Evolutionary conservation across 1,140 invertebrate genomes (phyloP).

Genomic region (Ceratosolen fusciceps): DNA sequence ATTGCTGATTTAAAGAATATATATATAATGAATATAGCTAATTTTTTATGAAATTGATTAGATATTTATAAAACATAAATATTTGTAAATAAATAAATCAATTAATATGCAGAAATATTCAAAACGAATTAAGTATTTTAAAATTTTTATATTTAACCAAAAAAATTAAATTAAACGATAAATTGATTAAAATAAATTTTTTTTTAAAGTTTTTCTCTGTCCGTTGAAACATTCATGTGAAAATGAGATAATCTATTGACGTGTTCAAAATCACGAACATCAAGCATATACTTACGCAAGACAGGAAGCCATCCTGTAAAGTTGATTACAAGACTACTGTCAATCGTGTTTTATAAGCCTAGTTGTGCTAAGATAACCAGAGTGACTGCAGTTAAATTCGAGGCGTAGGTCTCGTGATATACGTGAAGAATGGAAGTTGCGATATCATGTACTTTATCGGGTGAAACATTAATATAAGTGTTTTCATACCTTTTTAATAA

Average conservation of each 20-base stretch:
- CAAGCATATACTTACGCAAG: constrained; percentile 6
- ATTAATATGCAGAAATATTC: too few species aligned
- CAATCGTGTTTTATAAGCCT: constrained; percentile 54
- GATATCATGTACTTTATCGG: neutral
- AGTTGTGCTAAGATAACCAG: neutral
- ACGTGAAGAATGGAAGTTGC: neutral
- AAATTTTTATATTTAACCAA: too few species aligned
- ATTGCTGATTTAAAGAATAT: too few species aligned
- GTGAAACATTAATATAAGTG: neutral
- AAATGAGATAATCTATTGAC: constrained; percentile 17
- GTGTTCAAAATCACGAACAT: neutral
- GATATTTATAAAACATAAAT: too few species aligned
- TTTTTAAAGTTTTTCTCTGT: neutral
- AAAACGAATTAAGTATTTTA: too few species aligned
- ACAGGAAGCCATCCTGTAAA: constrained; percentile 63
- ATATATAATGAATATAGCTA: too few species aligned
- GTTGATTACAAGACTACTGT: constrained; percentile 66
- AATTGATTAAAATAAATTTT: too few species aligned
- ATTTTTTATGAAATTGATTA: too few species aligned
- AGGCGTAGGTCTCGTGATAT: neutral
- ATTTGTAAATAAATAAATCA: too few species aligned
- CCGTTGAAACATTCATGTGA: neutral
- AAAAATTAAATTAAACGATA: neutral
- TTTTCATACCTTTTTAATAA: neutral
- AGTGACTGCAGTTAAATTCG: constrained; percentile 4